Conservation (phyloP, 2,888 invertebrate species). For the Odontomyia ornata region DNA sequence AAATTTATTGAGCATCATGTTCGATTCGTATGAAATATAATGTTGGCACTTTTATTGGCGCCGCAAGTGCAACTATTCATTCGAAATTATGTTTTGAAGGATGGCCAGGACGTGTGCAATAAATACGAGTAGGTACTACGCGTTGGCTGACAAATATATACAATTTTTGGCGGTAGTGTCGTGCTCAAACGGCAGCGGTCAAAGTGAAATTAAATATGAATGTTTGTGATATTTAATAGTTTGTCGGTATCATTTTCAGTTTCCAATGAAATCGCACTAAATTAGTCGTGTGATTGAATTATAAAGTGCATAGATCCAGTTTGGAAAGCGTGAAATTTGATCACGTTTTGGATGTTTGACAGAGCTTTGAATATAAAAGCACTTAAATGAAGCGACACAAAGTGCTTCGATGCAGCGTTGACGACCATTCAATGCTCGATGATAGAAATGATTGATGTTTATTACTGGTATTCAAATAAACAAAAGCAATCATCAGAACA, state of each 20-base stretch:
- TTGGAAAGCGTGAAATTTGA: constrained; percentile 11
- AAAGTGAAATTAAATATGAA: constrained; percentile 36
- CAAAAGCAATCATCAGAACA: no score
- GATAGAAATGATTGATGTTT: no score
- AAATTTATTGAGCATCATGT: constrained; percentile 42
- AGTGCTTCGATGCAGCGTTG: neutral
- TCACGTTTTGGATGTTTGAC: neutral
- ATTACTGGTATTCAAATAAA: no score
- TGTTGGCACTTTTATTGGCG: constrained; percentile 28
- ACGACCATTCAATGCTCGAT: neutral
- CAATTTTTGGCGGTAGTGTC: neutral
- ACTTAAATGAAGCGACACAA: neutral
- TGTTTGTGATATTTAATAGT: constrained; percentile 38
- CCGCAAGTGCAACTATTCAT: constrained; percentile 15
- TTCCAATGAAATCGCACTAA: constrained; percentile 12
- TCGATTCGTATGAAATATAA: constrained; percentile 31
- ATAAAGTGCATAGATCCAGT: neutral
- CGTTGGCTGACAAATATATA: neutral
- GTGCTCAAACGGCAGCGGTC: neutral
- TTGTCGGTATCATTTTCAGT: constrained; percentile 32
- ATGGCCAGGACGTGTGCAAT: constrained; percentile 22
- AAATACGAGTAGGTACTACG: neutral
- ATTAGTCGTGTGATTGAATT: constrained; percentile 40
- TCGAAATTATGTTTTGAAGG: constrained; percentile 21
- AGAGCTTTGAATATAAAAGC: constrained; percentile 7